phyloP scores from a whole-genome alignment of 1,140 invertebrate genomes.

The Atta cephalotes region DNA sequence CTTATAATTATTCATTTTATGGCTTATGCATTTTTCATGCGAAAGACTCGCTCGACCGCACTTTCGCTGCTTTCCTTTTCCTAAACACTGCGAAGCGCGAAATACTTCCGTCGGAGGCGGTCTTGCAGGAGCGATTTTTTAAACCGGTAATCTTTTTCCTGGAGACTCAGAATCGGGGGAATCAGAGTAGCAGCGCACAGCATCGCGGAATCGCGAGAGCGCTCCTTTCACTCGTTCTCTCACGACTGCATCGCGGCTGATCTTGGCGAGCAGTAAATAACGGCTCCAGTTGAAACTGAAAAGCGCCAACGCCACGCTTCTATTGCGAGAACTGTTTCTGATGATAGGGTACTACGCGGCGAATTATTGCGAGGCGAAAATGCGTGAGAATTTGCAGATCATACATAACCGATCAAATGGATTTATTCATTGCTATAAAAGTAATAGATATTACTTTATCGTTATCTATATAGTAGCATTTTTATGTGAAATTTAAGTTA shows the following conservation, averaged over 20 bases:
- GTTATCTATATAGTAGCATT: neutral
- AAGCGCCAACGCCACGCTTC: conserved; percentile 64
- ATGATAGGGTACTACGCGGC: conserved; percentile 11
- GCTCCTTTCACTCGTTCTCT: conserved; percentile 81
- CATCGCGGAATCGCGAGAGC: conserved; percentile 71
- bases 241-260: conserved; percentile 77
- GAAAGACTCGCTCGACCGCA: neutral
- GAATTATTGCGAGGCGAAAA: conserved; percentile 8
- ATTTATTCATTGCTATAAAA: neutral
- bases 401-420: neutral
- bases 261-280: conserved; percentile 71
- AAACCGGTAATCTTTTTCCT: neutral
- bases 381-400: neutral
- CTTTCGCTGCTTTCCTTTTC: conserved; percentile 13
- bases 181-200: conserved; percentile 39
- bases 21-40: neutral
- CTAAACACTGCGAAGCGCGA: neutral
- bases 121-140: neutral
- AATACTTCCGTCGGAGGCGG: neutral
- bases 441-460: conserved; percentile 5
- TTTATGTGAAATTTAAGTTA: neutral
- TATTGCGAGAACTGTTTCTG: conserved; percentile 8
- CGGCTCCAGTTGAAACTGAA: conserved; percentile 72
- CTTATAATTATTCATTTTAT: neutral
- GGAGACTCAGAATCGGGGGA: conserved; percentile 23